Evolutionary conservation across 1,140 invertebrate species (phyloP), one percentile per base, ranked within the genome.

Genomic region (Diorhabda elongata): DNA sequence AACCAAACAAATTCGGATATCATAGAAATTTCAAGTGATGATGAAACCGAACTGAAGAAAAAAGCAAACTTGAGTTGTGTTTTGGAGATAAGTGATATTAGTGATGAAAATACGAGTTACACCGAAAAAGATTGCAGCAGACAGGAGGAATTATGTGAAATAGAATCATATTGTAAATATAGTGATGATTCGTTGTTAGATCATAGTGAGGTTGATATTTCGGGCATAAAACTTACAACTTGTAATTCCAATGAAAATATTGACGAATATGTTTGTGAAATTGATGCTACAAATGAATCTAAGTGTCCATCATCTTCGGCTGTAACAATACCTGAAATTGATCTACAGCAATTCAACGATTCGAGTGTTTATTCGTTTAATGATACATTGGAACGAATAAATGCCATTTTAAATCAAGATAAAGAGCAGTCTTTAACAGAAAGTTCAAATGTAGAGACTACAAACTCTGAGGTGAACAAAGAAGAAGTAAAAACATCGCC

Each of bases 351-450:
- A 43, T 62, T 62, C 43, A 44, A 44, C 43, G 61, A 62, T 3
- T 62, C 61, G 11, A 11, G 44, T 62, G 61, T 44, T 43, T 62
- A n/a, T 8, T 43, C 42, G 5, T 44, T 69, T 26, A 64, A 69
- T 11, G 68, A 69, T n/a, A 69, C 68, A 26, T 44, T 69, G 3
- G 68, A 69, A 26, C 58, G 58, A 57, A 69, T 69, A 44, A 56
- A 69, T 59, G 58, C 45, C 45, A 45, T 60, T 5, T 42, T 69
- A 45, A 69, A 42, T 7, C 62, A 69, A 5, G 63, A 43, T 6
- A 47, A 64, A 11, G 45, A 62, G 8, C 58, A 52, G 4, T 56
- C 44, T 42, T 42, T 69, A 9, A 44, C 47, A 26, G 62, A 43
- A 44, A 60, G 64, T 65, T 44, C 7, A 57, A 5, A 43, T 64